phyloP scores from a whole-genome alignment of 2,888 invertebrate genomes.

The Phengaris arion region DNA sequence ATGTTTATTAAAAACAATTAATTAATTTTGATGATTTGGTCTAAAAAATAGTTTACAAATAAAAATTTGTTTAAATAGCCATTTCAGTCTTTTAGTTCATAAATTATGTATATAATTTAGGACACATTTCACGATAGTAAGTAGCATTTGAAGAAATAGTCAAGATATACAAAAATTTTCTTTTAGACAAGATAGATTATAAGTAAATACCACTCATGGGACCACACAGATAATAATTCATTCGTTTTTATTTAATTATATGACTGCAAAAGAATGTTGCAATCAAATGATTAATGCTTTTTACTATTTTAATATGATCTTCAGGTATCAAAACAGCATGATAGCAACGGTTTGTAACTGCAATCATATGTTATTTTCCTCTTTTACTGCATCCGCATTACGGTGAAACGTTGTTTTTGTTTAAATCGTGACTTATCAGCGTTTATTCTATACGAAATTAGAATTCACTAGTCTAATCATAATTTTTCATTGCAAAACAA shows the following conservation, averaged over 20 bases:
- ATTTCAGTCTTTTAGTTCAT: conserved; percentile 21
- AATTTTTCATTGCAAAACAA: no score
- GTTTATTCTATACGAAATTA: no score
- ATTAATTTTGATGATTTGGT: background rate
- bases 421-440: no score
- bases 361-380: background rate
- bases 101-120: conserved; percentile 5
- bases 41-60: background rate
- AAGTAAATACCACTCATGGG: no score
- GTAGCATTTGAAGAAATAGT: background rate
- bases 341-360: background rate
- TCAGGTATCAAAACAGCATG: background rate
- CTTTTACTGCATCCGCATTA: no score
- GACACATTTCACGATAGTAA: background rate
- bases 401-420: no score
- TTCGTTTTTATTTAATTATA: no score
- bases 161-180: background rate
- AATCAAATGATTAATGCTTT: no score
- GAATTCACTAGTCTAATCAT: no score
- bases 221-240: no score
- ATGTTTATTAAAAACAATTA: background rate
- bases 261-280: no score
- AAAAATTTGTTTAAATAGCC: conserved; percentile 26
- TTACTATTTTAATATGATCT: background rate
- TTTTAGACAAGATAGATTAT: no score